A percentile compares a stretch with the other conserved stretches of the same genome.
Conservation (phyloP, 2,888 invertebrate genomes). For the Syrista parreyssii region DNA sequence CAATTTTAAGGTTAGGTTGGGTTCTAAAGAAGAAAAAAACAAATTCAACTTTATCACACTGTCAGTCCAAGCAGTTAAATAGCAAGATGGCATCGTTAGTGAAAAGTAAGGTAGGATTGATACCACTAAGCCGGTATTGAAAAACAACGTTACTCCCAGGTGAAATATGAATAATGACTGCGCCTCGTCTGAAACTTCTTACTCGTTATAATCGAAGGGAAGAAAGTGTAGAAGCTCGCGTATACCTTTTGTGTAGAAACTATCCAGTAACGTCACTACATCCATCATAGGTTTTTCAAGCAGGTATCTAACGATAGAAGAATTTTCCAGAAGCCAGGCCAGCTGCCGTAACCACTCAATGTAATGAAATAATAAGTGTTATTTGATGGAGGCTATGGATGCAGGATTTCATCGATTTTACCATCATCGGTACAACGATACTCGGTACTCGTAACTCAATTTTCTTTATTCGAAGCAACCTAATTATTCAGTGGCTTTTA, state of each 20-base stretch:
- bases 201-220: not conserved
- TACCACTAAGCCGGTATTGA: not conserved
- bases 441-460: not conserved
- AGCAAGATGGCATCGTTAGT: not conserved
- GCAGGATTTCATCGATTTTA: not conserved
- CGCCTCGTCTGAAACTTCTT: not conserved
- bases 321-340: not conserved
- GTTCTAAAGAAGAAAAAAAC: not conserved
- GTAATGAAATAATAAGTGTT: conserved; percentile 9
- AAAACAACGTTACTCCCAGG: not conserved
- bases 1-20: not conserved
- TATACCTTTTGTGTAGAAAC: not conserved
- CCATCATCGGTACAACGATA: not conserved
- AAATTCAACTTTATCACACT: not conserved
- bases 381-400: not conserved
- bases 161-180: not conserved
- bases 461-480: not conserved
- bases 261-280: not conserved
- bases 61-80: not conserved
- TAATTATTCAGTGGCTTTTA: not conserved
- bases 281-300: conserved; percentile 1
- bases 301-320: conserved; percentile 3
- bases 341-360: not conserved
- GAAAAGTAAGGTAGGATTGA: not conserved
- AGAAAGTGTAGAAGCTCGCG: not conserved